These are phyloP conservation scores for Caiman crocodilus DNA, from an alignment of 2,797 vertebrate genomes.

Conservation along the genomic window DNA sequence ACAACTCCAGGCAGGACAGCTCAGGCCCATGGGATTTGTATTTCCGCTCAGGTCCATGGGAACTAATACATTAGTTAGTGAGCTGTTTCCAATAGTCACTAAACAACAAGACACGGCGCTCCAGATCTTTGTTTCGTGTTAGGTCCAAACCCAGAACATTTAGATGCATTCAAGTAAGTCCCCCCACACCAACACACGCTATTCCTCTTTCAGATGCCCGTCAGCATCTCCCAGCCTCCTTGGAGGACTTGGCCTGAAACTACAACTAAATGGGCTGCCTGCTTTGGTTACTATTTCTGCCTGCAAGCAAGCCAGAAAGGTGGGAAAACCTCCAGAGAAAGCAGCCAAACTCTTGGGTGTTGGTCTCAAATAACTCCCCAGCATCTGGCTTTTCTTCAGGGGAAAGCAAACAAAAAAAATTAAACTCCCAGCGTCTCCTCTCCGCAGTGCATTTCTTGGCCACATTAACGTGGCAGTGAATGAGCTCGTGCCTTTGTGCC, in stretches of 20 bases:
- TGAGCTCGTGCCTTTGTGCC: background rate
- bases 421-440: background rate
- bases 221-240: rapidly evolving
- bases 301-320: background rate
- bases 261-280: background rate
- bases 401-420: background rate
- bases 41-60: too few relatives aligned
- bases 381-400: background rate
- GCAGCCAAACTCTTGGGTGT: background rate
- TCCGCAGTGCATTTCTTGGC: background rate
- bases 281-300: background rate
- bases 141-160: background rate
- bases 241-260: background rate
- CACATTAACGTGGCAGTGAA: background rate
- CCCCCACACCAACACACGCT: background rate
- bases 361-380: background rate
- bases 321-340: background rate
- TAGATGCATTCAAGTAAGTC: background rate
- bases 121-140: background rate
- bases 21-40: too few relatives aligned
- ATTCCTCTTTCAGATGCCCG: background rate
- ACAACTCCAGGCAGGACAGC: too few relatives aligned
- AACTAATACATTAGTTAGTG: background rate
- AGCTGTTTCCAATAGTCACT: constrained; percentile 17
- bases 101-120: background rate